Evolutionary conservation across 2,113 vertebrate genomes (phyloP).

Genomic region (Cryptotis parvus): DNA sequence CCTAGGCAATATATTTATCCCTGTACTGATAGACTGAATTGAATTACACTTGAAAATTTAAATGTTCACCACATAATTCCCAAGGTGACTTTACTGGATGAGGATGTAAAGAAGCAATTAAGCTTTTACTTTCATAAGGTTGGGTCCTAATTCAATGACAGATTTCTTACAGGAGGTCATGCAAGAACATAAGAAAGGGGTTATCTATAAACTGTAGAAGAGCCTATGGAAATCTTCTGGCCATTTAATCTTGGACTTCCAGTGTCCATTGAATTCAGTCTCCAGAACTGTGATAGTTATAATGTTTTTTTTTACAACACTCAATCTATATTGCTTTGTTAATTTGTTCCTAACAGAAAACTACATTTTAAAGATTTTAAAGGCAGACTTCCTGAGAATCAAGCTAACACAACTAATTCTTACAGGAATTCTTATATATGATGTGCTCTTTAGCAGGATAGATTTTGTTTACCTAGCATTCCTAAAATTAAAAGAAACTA

Average conservation of each 20-base stretch:
- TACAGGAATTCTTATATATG: background rate
- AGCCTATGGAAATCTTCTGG: background rate
- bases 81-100: background rate
- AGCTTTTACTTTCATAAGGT: background rate
- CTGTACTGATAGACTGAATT: background rate
- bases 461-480: background rate
- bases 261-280: too few species aligned
- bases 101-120: background rate
- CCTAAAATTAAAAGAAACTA: background rate
- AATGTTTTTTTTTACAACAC: background rate
- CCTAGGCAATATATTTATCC: background rate
- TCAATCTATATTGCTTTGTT: background rate
- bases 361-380: background rate
- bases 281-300: background rate
- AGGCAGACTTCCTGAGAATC: background rate
- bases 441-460: background rate
- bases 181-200: background rate
- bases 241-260: too few species aligned
- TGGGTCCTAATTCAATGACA: background rate
- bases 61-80: background rate
- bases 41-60: background rate
- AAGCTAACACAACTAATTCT: background rate
- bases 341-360: background rate
- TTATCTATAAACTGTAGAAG: background rate
- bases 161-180: background rate